A percentile compares a stretch with the other conserved stretches of the same genome.
These are phyloP conservation scores for Taphrorychus bicolor DNA, from an alignment of 2,888 invertebrate genomes.

Conservation along the genomic window DNA sequence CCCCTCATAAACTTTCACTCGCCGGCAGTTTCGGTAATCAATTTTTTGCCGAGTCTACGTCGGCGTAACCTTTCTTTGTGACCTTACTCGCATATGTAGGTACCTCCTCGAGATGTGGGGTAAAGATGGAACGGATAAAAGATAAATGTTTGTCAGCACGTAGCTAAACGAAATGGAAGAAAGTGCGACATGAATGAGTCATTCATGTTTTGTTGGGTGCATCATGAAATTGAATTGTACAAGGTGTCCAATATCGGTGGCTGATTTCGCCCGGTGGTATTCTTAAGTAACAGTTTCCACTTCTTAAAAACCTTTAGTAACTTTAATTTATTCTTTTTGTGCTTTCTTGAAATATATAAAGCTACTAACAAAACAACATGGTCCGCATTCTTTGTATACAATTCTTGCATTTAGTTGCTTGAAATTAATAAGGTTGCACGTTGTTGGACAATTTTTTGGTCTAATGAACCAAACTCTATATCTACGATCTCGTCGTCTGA, in stretches of 20 bases:
- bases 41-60: slow-evolving; percentile 9
- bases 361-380: too few relatives aligned
- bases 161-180: neutral
- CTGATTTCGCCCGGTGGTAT: too few relatives aligned
- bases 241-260: neutral
- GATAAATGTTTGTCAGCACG: neutral
- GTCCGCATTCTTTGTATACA: too few relatives aligned
- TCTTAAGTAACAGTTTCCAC: too few relatives aligned
- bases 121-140: neutral
- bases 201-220: too few relatives aligned
- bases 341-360: neutral
- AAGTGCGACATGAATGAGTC: slow-evolving; percentile 5
- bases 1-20: slow-evolving; percentile 27
- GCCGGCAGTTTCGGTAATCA: neutral
- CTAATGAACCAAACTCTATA: slow-evolving; percentile 7
- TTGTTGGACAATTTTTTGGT: neutral
- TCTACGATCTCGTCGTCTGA: neutral
- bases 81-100: slow-evolving; percentile 5
- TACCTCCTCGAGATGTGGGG: neutral
- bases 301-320: too few relatives aligned
- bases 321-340: too few relatives aligned
- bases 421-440: neutral
- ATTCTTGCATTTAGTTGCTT: neutral
- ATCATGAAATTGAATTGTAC: neutral
- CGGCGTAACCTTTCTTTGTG: neutral